Conservation (phyloP, 1,140 invertebrate genomes). For the Thaumetopoea pityocampa region DNA sequence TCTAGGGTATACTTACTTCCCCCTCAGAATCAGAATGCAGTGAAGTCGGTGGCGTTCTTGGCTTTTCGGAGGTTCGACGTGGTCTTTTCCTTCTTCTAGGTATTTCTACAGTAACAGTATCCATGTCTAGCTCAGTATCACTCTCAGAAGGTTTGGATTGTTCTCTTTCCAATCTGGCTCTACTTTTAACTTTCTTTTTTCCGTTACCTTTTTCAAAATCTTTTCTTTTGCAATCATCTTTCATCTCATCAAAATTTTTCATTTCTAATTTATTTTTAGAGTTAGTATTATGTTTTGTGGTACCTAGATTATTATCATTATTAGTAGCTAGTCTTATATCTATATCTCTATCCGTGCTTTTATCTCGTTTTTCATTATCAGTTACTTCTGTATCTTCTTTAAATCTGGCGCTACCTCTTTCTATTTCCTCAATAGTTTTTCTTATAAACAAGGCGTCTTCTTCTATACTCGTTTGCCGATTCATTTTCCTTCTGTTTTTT, state of each 20-base stretch:
- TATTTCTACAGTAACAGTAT: constrained; percentile 72
- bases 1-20: constrained; percentile 57
- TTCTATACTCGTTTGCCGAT: constrained; percentile 56
- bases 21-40: constrained; percentile 63
- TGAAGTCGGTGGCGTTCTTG: constrained; percentile 56
- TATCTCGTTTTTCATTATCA: constrained; percentile 24
- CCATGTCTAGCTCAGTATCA: constrained; percentile 66
- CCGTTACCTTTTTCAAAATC: constrained; percentile 44
- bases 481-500: constrained; percentile 44
- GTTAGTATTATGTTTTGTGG: constrained; percentile 33
- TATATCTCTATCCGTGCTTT: constrained; percentile 14
- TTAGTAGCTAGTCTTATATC: constrained; percentile 31
- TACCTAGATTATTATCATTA: constrained; percentile 32
- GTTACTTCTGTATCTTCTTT: constrained; percentile 36
- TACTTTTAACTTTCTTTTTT: constrained; percentile 61
- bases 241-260: constrained; percentile 47
- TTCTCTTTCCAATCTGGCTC: constrained; percentile 69
- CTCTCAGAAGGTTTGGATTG: constrained; percentile 73
- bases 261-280: constrained; percentile 47
- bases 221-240: constrained; percentile 58
- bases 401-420: constrained; percentile 52
- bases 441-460: constrained; percentile 66
- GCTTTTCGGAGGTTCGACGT: constrained; percentile 60
- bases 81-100: constrained; percentile 66
- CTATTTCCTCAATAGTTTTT: constrained; percentile 67